Base-by-base conservation (phyloP, 2,113 vertebrate species). In the Paracanthobrama guichenoti region DNA sequence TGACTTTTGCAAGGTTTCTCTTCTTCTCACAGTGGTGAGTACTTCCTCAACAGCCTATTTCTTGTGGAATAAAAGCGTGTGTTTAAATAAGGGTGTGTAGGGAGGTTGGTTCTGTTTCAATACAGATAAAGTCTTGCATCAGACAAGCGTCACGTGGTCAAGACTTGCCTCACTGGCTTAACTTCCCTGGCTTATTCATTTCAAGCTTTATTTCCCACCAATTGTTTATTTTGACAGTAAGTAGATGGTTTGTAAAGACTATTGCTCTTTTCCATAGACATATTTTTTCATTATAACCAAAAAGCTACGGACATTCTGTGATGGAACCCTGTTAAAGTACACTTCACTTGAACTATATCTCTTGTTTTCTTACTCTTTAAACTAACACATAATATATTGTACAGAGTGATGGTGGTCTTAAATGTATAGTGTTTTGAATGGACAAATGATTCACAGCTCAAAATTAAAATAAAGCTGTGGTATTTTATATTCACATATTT, bases 81-180 rank as follows among this genome's bases (percentile, higher is more conserved):
- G 60, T 76, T 76, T 82, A 14, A 46, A 76, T 20, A 64, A 71
- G 74, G 62, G 86, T 31, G 87, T 86, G 80, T 64, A 24, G 73
- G 80, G 75, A 39, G 87, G 86, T 85, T 87, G 88, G 76, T 87
- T 86, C 87, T 85, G 88, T 89, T 89, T 90, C 92, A 93, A 92
- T 92, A 86, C 75, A 76, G 78, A 82, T 81, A 69, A 64, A 86
- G 81, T 94, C 86, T 95, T 95, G 94, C 93, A 81, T 95, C 94
- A 95, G 93, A 91, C 90, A 91, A 86, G 74, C 84, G 79, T 88
- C 93, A 92, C 90, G 90, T 90, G 91, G 59, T 10, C 26, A 59
- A 26, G 39, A 26, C 26, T 24, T 74, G 64, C 75, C 39, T 66
- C 20, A 60, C 75, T 31, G 39, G 16, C 24, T 69, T 42, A 46